phyloP scores from a whole-genome alignment of 2,888 invertebrate species.

The Mechanitis mazaeus region DNA sequence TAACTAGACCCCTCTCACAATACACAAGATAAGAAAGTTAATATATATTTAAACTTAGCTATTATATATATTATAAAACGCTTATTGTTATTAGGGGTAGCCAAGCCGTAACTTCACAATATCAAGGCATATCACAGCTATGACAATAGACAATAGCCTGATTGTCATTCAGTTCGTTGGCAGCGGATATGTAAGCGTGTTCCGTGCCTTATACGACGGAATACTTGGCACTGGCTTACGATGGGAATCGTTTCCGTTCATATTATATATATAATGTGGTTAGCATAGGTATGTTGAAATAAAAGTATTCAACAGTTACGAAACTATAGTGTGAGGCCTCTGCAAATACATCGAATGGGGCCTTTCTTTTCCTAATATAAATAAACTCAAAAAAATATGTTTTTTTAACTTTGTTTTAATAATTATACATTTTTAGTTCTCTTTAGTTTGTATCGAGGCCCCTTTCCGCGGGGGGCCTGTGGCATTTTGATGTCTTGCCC shows the following conservation, averaged over 20 bases:
- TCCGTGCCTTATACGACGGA: constrained; percentile 20
- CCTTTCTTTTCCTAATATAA: too few species aligned
- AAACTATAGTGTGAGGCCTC: too few species aligned
- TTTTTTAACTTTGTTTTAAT: too few species aligned
- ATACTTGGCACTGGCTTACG: constrained; percentile 16
- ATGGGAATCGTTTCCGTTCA: constrained; percentile 21
- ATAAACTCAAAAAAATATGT: too few species aligned
- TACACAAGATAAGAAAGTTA: background rate
- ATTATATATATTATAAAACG: constrained; percentile 4
- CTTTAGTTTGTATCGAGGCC: too few species aligned
- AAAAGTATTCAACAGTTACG: too few species aligned
- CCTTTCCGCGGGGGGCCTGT: too few species aligned
- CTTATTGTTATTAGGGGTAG: background rate
- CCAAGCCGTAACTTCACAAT: constrained; percentile 10
- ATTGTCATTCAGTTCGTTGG: constrained; percentile 59
- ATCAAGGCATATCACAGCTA: constrained; percentile 10
- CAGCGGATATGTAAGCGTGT: constrained; percentile 55
- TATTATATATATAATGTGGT: background rate
- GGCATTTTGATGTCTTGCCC: too few species aligned
- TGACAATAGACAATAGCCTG: constrained; percentile 57
- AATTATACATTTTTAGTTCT: too few species aligned
- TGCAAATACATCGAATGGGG: too few species aligned
- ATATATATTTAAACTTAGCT: background rate
- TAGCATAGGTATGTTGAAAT: too few species aligned
- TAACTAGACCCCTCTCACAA: too few species aligned